Evolutionary conservation across 2,888 invertebrate species (phyloP).

Genomic region (Hofmannophila pseudospretella): DNA sequence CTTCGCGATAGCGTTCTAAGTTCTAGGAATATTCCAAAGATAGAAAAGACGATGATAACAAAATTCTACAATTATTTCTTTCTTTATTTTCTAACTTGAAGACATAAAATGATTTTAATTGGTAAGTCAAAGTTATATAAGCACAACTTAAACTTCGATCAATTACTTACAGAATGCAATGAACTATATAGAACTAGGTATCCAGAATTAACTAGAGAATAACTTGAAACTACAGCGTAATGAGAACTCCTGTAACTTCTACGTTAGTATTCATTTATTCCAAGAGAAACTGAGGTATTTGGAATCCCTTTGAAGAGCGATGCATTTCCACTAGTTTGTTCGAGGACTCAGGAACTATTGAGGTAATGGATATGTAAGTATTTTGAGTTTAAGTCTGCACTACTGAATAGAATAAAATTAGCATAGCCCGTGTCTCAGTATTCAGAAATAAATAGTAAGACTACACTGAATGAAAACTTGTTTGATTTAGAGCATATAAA

Average conservation of each 20-base stretch:
- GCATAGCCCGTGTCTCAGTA: too few species aligned
- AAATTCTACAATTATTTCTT: too few species aligned
- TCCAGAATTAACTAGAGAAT: conserved; percentile 3
- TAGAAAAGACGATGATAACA: too few species aligned
- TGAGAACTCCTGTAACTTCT: conserved; percentile 5
- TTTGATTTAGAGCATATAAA: too few species aligned
- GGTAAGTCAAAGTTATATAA: too few species aligned
- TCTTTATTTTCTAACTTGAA: too few species aligned
- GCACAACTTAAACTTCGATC: neutral
- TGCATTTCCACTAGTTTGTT: conserved; percentile 6
- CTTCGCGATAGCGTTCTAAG: too few species aligned
- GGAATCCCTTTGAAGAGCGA: conserved; percentile 8
- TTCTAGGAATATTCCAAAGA: too few species aligned
- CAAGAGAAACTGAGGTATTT: conserved; percentile 6
- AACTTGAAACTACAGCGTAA: conserved; percentile 3
- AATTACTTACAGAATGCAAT: conserved; percentile 1
- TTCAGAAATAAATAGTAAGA: too few species aligned
- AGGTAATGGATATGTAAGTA: neutral
- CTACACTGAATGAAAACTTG: too few species aligned
- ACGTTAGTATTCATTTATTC: conserved; percentile 10
- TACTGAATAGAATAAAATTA: too few species aligned
- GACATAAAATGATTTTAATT: too few species aligned
- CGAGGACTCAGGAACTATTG: neutral
- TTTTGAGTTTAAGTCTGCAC: neutral
- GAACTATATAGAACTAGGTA: conserved; percentile 4